Base-by-base conservation (phyloP, 2,888 invertebrate species). In the Drosophila lacicola region DNA sequence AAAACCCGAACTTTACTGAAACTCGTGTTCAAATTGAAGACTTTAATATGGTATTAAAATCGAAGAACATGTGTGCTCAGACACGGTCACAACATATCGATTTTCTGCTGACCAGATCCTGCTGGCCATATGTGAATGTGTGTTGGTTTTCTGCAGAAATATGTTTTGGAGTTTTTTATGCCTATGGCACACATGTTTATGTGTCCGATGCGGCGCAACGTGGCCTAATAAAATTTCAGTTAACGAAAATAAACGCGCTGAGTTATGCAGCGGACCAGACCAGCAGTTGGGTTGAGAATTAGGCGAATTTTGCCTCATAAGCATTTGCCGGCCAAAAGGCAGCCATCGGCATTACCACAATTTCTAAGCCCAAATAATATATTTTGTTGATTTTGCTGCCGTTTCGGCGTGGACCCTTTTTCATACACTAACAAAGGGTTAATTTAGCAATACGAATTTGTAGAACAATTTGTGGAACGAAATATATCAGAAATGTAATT, bases 191-290 rank as follows among this genome's bases (percentile, higher is more conserved):
- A 81, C 75, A 78, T 88, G 71, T 74, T 82, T 63, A 79, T 82
- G 65, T 60, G 56, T 49, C 47, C 61, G 19, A 55, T 61, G 75
- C 74, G 69, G 57, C 76, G 25, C 65, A 74, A 79, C 70, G 80
- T 78, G 74, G 70, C 74, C 82, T 65, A 89, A 89, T 85, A 84
- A 84, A 87, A 84, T 74, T 74, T 75, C 79, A 70, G 77, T 79
- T 84, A 87, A 76, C 82, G 56, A 70, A 81, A 74, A 81, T 80
- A 82, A 82, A 79, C 70, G 61, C 65, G 68, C 36, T 61, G 57
- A 69, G 73, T 44, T 78, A 68, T 80, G 69, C 68, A 67, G 58
- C 45, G 6, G 44, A 17, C 46, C 44, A 53, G 29, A 21, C 25
- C 49, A 49, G 8, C 21, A 14, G 17, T 4, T 9, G 11, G 41